These are phyloP conservation scores for Ariolimax columbianus DNA, from an alignment of 2,888 invertebrate species.

Conservation along the genomic window DNA sequence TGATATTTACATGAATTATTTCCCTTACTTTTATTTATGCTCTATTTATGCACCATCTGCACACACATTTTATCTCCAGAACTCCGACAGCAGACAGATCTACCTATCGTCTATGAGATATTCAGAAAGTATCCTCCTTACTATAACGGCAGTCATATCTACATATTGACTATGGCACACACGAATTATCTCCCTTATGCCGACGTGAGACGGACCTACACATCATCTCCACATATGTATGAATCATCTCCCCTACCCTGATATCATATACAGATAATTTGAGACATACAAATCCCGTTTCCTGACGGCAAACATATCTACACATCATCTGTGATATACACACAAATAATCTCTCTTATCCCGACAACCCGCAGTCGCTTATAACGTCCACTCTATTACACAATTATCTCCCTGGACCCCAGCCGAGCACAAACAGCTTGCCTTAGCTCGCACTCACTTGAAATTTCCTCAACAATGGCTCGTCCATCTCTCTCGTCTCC, in stretches of 20 bases:
- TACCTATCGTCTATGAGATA: too few relatives aligned
- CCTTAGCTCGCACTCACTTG: not conserved
- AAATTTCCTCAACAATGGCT: conserved; percentile 15
- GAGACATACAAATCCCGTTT: too few relatives aligned
- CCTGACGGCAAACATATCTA: not conserved
- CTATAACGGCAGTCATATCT: too few relatives aligned
- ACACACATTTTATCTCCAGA: too few relatives aligned
- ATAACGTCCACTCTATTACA: conserved; percentile 4
- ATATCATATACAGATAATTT: too few relatives aligned
- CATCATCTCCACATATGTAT: not conserved
- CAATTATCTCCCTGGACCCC: not conserved
- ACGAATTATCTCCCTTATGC: too few relatives aligned
- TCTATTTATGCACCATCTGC: too few relatives aligned
- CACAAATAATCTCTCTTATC: not conserved
- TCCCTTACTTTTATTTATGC: too few relatives aligned
- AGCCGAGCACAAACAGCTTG: not conserved
- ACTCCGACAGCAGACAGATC: too few relatives aligned
- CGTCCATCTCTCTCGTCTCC: not conserved
- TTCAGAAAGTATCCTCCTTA: too few relatives aligned
- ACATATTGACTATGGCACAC: too few relatives aligned
- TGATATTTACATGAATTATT: too few relatives aligned
- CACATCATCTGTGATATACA: not conserved
- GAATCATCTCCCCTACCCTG: not conserved
- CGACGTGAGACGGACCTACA: not conserved
- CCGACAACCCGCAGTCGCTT: not conserved